Evolutionary conservation across 2,888 invertebrate genomes (phyloP).

Genomic region (Parnassius orleans): DNA sequence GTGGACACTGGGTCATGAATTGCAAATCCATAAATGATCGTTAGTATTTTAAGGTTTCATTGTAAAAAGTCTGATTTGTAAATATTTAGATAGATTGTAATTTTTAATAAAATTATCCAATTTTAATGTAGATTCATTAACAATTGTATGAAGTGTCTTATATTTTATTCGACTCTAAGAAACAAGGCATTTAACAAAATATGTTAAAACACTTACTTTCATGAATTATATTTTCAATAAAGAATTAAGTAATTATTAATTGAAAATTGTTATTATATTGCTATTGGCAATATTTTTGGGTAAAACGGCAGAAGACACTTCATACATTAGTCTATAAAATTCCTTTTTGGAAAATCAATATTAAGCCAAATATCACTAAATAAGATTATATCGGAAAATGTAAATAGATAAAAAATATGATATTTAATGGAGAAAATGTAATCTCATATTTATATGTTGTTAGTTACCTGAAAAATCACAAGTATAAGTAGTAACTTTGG

Average conservation of each 20-base stretch:
- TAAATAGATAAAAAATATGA: conserved; percentile 44
- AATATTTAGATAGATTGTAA: conserved; percentile 50
- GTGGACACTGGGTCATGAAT: conserved; percentile 21
- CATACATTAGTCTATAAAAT: conserved; percentile 37
- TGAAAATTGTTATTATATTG: too few relatives aligned
- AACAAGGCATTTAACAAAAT: not conserved
- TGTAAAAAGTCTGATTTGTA: conserved; percentile 73
- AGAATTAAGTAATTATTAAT: too few relatives aligned
- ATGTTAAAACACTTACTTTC: too few relatives aligned
- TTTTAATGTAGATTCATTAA: conserved; percentile 44
- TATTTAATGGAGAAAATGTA: conserved; percentile 51
- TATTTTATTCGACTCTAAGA: not conserved
- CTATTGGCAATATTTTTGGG: not conserved
- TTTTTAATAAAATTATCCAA: conserved; percentile 47
- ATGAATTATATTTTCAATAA: too few relatives aligned
- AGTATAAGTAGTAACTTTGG: conserved; percentile 48
- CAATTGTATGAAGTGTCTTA: conserved; percentile 32
- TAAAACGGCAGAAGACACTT: conserved; percentile 36
- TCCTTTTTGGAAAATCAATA: conserved; percentile 48
- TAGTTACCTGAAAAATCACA: conserved; percentile 71
- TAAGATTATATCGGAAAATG: conserved; percentile 51
- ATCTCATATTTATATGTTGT: conserved; percentile 59
- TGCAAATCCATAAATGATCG: conserved; percentile 28
- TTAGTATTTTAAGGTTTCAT: conserved; percentile 38
- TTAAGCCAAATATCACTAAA: conserved; percentile 74